Evolutionary conservation across 2,797 vertebrate genomes (phyloP), one percentile per base, ranked within the genome.

Genomic region (Coranthus polyacanthus): DNA sequence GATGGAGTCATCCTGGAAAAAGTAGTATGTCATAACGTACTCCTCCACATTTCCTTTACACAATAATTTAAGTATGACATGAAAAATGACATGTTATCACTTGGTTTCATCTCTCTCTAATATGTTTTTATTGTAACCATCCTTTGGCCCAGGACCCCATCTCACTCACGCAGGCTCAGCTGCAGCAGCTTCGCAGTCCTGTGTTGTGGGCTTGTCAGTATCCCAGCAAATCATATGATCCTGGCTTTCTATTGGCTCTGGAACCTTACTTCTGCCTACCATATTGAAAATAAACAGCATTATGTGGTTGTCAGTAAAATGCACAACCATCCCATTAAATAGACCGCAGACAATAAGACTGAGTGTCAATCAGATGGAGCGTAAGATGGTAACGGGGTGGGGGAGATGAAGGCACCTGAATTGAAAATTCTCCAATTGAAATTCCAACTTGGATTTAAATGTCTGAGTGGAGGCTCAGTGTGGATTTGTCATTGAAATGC

Each of bases 401-500:
- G 41, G 49, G 32, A 36, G 51, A 75, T 57, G 66, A 69, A 69
- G 63, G 52, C 68, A 76, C 64, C 64, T 79, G 62, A 75, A 77
- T 60, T 56, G 66, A 83, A 72, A 83, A 87, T 85, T 81, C 65
- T 71, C 62, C 72, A 73, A 81, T 81, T 81, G 78, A 88, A 91
- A 89, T 86, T 82, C 79, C 54, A 82, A 85, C 69, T 83, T 85
- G 79, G 83, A 92, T 90, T 90, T 88, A 85, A 93, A 93, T 90
- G 88, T 87, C 85, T 87, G 82, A 91, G 85, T 85, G 79, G 83
- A 79, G 72, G 80, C 88, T 89, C 86, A 76, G 78, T 63, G 72
- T 75, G 84, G 82, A 90, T 90, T 88, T 88, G 70, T 86, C 85
- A 90, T 90, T 92, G 85, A 89, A 86, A 91, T 90, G 89, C 89